phyloP scores from a whole-genome alignment of 2,888 invertebrate species.

The Xanthia togata region DNA sequence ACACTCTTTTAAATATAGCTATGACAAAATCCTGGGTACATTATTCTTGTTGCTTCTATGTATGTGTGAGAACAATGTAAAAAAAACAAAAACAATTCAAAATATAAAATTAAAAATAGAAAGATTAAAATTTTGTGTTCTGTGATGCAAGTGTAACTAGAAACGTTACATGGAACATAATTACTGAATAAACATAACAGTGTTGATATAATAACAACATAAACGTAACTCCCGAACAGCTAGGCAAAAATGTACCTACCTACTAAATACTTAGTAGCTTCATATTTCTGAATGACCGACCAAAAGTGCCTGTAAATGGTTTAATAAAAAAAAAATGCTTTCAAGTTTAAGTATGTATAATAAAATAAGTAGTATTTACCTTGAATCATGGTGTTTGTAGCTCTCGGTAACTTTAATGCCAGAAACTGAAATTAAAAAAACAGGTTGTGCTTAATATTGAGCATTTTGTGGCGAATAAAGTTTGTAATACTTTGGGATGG shows the following conservation, averaged over 20 bases:
- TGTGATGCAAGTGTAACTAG: no score
- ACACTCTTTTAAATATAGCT: no score
- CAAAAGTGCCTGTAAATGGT: not conserved
- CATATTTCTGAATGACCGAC: no score
- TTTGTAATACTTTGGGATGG: not conserved
- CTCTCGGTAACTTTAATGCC: not conserved
- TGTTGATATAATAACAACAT: not conserved
- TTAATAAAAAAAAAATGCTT: not conserved
- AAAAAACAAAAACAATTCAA: no score
- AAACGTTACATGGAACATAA: no score
- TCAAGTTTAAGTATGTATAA: not conserved
- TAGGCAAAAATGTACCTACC: not conserved
- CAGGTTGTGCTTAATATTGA: not conserved
- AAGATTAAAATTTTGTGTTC: no score
- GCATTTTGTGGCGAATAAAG: not conserved
- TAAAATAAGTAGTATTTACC: conserved; percentile 21
- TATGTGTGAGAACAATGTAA: no score
- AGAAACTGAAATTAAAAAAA: conserved; percentile 26
- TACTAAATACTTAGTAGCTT: no score
- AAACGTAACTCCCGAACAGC: not conserved
- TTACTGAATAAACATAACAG: no score
- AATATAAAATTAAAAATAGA: no score
- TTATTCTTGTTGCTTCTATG: no score
- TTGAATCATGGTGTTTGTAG: conserved; percentile 34
- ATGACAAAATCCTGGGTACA: no score